Evolutionary conservation across 2,888 invertebrate species (phyloP).

Genomic region (Brachyptera risi): DNA sequence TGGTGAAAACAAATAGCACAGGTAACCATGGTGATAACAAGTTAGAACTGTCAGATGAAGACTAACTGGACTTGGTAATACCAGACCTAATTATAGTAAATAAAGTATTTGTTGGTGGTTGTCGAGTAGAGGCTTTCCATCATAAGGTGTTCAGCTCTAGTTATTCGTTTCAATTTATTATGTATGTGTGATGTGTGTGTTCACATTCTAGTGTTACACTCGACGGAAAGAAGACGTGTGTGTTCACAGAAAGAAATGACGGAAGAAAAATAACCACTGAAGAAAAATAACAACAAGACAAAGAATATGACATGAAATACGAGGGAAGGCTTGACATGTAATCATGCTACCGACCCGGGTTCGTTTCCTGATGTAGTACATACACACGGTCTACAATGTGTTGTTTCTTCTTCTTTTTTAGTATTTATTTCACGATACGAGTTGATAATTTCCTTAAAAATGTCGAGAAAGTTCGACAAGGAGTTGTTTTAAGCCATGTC

Average conservation of each 20-base stretch:
- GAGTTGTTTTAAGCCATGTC: neutral
- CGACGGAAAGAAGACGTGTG: too few relatives aligned
- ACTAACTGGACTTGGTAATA: too few relatives aligned
- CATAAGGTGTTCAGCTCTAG: too few relatives aligned
- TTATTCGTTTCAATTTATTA: too few relatives aligned
- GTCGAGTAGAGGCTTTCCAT: too few relatives aligned
- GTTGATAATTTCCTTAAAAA: conserved; percentile 10
- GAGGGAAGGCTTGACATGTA: conserved; percentile 6
- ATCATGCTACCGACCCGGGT: conserved; percentile 6
- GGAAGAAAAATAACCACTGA: conserved; percentile 1
- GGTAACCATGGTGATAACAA: too few relatives aligned
- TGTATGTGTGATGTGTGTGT: neutral
- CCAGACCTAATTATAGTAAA: too few relatives aligned
- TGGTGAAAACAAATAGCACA: too few relatives aligned
- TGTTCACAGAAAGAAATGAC: neutral
- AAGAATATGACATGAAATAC: conserved; percentile 1
- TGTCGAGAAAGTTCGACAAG: neutral
- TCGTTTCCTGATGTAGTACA: neutral
- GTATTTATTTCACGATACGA: neutral
- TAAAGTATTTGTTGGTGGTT: too few relatives aligned
- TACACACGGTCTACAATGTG: neutral
- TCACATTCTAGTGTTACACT: too few relatives aligned
- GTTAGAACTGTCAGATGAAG: too few relatives aligned
- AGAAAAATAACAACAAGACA: neutral
- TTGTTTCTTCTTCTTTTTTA: neutral